Evolutionary conservation across 1,140 invertebrate genomes (phyloP).

Genomic region (Sycophila sp.): DNA sequence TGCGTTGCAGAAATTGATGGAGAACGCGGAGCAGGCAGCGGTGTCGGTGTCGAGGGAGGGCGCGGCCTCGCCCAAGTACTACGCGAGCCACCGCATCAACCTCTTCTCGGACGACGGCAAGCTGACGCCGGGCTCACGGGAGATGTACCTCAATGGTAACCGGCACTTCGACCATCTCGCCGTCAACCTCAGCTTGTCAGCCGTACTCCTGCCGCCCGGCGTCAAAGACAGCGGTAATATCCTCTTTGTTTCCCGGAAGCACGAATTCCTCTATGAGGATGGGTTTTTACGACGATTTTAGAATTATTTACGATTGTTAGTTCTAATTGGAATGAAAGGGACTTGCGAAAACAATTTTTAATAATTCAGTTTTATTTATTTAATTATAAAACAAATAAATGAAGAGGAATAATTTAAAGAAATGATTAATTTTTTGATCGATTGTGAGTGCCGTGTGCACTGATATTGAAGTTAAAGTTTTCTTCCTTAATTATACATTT

Average conservation of each 20-base stretch:
- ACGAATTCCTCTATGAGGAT: not conserved
- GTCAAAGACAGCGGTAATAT: constrained; percentile 80
- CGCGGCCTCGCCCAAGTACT: constrained; percentile 69
- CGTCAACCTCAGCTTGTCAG: constrained; percentile 87
- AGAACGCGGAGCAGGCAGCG: constrained; percentile 85
- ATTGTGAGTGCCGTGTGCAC: too few species aligned
- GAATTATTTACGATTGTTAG: too few species aligned
- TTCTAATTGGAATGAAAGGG: too few species aligned
- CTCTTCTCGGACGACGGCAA: constrained; percentile 77
- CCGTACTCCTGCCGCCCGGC: constrained; percentile 88
- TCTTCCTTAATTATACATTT: too few species aligned
- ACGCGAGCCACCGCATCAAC: constrained; percentile 79
- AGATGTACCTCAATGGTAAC: constrained; percentile 75
- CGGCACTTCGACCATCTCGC: constrained; percentile 83
- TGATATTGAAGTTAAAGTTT: too few species aligned
- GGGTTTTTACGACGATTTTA: too few species aligned
- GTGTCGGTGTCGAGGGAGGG: constrained; percentile 72
- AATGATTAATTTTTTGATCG: too few species aligned
- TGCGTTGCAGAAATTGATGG: constrained; percentile 84
- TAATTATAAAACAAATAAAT: too few species aligned
- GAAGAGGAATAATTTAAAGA: too few species aligned
- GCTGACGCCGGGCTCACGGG: constrained; percentile 72
- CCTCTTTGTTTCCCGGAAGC: not conserved
- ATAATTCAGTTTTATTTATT: too few species aligned
- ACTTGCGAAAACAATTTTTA: too few species aligned